Evolutionary conservation across 2,113 vertebrate species (phyloP).

Genomic region (Rhinopomastus cyanomelas): DNA sequence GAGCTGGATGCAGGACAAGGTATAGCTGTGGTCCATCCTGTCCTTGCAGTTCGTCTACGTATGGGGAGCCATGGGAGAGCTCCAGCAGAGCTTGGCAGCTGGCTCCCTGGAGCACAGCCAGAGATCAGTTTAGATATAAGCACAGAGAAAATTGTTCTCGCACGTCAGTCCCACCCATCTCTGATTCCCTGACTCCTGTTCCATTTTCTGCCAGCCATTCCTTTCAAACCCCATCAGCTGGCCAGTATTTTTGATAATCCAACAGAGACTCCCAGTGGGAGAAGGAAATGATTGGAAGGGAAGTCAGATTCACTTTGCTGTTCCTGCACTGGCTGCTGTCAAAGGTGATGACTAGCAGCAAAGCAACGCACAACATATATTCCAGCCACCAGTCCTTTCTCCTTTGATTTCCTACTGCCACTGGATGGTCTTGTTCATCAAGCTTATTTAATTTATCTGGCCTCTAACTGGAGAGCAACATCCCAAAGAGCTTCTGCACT

Average conservation of each 20-base stretch:
- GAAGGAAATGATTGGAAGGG: neutral
- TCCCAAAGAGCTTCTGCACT: neutral
- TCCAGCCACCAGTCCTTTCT: neutral
- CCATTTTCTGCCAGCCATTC: neutral
- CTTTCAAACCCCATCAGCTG: neutral
- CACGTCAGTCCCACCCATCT: rapidly evolving
- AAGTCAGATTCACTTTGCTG: neutral
- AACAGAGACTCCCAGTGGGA: slow-evolving; percentile 35
- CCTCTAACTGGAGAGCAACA: neutral
- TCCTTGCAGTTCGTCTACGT: neutral
- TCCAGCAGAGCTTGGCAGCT: neutral
- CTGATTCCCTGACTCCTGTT: neutral
- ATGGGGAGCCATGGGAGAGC: neutral
- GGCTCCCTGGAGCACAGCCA: neutral
- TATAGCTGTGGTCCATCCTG: neutral
- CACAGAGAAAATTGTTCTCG: neutral
- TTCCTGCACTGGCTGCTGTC: neutral
- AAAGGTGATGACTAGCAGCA: neutral
- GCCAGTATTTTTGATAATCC: slow-evolving; percentile 14
- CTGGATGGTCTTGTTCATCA: neutral
- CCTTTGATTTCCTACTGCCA: neutral
- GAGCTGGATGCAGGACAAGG: rapidly evolving
- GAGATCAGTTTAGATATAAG: neutral
- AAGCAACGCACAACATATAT: neutral
- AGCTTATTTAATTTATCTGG: neutral